Evolutionary conservation across 2,113 vertebrate species (phyloP), one percentile per base, ranked within the genome.

Genomic region (Odocoileus hemionus): DNA sequence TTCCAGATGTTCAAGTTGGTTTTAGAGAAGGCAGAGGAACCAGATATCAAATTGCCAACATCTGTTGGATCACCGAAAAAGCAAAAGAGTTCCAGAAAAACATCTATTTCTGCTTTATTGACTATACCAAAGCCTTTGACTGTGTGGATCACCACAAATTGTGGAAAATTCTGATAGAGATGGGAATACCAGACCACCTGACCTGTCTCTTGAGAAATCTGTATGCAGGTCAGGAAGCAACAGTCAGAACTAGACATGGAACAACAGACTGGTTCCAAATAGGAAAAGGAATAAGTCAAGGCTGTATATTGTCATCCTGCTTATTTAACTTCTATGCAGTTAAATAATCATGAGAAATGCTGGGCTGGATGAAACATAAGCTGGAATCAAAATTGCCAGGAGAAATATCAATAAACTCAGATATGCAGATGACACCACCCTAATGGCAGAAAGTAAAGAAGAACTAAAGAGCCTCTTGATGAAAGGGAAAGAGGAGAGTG

Each of bases 11-110:
- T 67, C 17, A 67, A 67, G 8, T 0, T 67, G 33, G 64, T 67
- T 67, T 67, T 67, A 67, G 64, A 67, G 36, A 67, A 36, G 64
- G 33, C 17, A 67, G 33, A 67, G 33, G 33, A 36, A 21, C 8
- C 33, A 67, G 64, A 67, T 8, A 67, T 67, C 64, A 36, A 67
- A 67, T 67, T 67, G 64, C 33, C 64, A 67, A 67, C 33, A 67
- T 36, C 17, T 1, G 1, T 3, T 36, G 64, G 33, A 36, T 67
- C 33, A 67, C 8, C 0, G 0, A 67, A 67, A 67, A 36, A 67
- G 33, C 64, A 67, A 11, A 4, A 36, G 64, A 67, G 33, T 19
- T 36, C 17, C 64, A 67, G 64, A 21, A 36, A 67, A 67, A 67
- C 8, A 2, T 5, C 64, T 36, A 67, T 67, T 67, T 67, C 17